A percentile compares a stretch with the other conserved stretches of the same genome.
Conservation (phyloP, 2,888 invertebrate species). For the Lasioglossum figueresi region DNA sequence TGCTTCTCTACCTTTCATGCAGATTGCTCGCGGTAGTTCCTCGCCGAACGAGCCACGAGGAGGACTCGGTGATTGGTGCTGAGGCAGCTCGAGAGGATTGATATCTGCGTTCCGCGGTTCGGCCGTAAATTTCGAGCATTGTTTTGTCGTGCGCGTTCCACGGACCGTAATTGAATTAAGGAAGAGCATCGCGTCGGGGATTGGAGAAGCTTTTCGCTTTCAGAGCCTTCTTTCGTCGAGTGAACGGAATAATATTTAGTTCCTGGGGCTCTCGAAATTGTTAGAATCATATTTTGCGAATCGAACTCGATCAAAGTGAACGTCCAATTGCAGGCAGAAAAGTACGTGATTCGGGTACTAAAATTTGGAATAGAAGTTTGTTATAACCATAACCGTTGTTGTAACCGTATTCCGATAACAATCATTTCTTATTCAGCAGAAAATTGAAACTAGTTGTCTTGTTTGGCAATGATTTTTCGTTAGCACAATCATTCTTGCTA, state of each 20-base stretch:
- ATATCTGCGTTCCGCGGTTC: conserved; percentile 25
- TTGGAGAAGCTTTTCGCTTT: not conserved
- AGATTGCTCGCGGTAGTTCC: conserved; percentile 47
- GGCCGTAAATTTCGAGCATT: conserved; percentile 10
- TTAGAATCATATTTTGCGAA: not conserved
- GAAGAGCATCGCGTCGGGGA: not conserved
- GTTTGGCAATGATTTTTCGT: too few relatives aligned
- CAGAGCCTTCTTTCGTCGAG: not conserved
- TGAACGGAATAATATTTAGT: not conserved
- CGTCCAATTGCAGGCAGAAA: not conserved
- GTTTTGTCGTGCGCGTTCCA: conserved; percentile 8
- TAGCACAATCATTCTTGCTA: too few relatives aligned
- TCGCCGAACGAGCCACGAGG: conserved; percentile 10
- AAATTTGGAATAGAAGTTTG: not conserved
- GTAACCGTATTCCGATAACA: not conserved
- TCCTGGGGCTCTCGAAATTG: not conserved
- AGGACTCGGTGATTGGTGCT: conserved; percentile 34
- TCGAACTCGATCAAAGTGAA: not conserved
- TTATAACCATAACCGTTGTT: too few relatives aligned
- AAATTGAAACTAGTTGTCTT: not conserved
- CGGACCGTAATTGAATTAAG: not conserved
- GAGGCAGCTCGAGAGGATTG: conserved; percentile 34
- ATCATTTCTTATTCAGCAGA: not conserved
- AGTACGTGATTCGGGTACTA: not conserved
- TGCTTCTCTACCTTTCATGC: conserved; percentile 29